Conservation (phyloP, 2,113 vertebrate genomes). For the Epinephelus fuscoguttatus region DNA sequence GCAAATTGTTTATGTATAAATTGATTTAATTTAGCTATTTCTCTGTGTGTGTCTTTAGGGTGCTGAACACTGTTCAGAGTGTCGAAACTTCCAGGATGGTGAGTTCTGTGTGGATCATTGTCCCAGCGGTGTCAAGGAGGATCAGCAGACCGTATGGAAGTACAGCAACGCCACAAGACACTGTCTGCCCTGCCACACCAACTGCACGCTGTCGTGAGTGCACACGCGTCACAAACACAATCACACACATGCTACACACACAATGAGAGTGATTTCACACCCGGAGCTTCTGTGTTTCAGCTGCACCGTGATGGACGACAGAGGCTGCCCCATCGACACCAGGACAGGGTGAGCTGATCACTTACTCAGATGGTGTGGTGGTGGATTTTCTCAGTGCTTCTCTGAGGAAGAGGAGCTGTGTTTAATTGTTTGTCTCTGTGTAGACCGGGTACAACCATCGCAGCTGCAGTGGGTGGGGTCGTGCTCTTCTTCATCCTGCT, state of each 20-base stretch:
- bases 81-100: constrained; percentile 88
- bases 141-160: constrained; percentile 94
- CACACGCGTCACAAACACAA: not conserved
- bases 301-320: constrained; percentile 89
- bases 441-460: constrained; percentile 92
- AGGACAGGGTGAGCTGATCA: constrained; percentile 87
- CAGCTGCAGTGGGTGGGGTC: constrained; percentile 89
- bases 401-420: not conserved
- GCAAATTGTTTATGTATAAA: not conserved
- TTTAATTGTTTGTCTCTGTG: not conserved
- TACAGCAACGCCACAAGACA: constrained; percentile 88
- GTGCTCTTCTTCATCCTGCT: constrained; percentile 89
- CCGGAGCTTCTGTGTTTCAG: constrained; percentile 77
- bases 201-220: constrained; percentile 95
- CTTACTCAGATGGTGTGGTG: not conserved
- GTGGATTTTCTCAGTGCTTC: not conserved
- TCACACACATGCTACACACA: not conserved
- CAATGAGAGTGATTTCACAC: not conserved
- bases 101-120: constrained; percentile 91
- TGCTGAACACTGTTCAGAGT: constrained; percentile 89
- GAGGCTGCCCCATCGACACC: constrained; percentile 90
- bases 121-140: constrained; percentile 92
- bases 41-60: constrained; percentile 80
- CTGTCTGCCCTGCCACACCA: constrained; percentile 92
- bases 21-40: not conserved